Evolutionary conservation across 2,888 invertebrate species (phyloP), one percentile per base, ranked within the genome.

Genomic region (Nemurella pictetii): DNA sequence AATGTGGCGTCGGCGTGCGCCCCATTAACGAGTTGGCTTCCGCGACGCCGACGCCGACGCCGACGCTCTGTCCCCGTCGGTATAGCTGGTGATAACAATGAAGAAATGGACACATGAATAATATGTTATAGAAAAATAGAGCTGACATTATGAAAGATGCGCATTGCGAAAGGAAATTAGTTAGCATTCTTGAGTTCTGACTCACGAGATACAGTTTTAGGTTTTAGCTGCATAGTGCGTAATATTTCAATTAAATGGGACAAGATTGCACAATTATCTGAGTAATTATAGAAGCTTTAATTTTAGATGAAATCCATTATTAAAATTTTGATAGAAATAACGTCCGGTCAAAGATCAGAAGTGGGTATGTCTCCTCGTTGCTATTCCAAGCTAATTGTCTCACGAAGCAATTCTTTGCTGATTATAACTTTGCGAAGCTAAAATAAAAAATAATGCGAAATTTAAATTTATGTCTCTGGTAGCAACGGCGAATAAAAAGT

Each of bases 1-100:
- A 85, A 85, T 82, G 85, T 72, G 83, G 85, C 85, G 85, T 73
- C 83, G 83, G 75, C 26, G 26, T 75, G 15, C 78, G 78, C 78
- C n/a, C 78, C 78, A 78, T 78, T 78, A 78, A 78, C 28, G 9
- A 30, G 3, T 30, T 78, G 78, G 78, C 78, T 55, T 55, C 55
- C 55, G 55, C 55, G 55, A 55, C 55, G 55, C 78, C n/a, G 78
- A 28, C 28, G 30, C 9, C 28, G 78, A 12, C 29, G 30, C 2
- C 78, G 28, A 28, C 30, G 30, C 78, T 78, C 30, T 78, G 30
- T 78, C 4, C 78, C 78, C 28, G 78, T 78, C 78, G 5, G 12
- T 2, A 4, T 27, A 9, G 0, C 28, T 12, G 30, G n/a, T 29
- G 78, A 30, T 78, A 78, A 78, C 30, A 78, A 78, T 29, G 30